Percentiles rank a stretch among this genome's conserved stretches.
phyloP scores from a whole-genome alignment of 2,888 invertebrate genomes.

The Torymus aiolomorphi region DNA sequence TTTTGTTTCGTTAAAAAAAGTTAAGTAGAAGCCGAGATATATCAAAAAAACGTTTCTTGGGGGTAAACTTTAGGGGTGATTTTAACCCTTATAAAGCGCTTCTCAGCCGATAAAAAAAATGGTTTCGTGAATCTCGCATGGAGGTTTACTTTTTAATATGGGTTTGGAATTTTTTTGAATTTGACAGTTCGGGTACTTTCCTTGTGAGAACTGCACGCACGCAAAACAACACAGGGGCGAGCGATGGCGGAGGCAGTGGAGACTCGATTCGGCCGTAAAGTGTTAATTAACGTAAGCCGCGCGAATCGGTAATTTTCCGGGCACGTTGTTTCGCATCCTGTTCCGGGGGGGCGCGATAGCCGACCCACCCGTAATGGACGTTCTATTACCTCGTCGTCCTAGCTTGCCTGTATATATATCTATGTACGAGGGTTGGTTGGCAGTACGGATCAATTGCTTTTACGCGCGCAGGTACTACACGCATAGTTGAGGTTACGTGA shows the following conservation, averaged over 20 bases:
- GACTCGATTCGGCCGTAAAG: constrained; percentile 27
- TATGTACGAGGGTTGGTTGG: background rate
- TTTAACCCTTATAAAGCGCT: too few species aligned
- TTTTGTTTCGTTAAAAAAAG: too few species aligned
- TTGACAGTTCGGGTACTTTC: too few species aligned
- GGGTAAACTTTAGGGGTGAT: too few species aligned
- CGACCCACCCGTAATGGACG: constrained; percentile 36
- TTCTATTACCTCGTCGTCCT: constrained; percentile 14
- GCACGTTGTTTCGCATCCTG: constrained; percentile 46
- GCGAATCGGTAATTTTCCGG: constrained; percentile 55
- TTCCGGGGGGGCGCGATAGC: constrained; percentile 30
- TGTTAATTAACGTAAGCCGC: constrained; percentile 55
- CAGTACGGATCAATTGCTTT: constrained; percentile 18
- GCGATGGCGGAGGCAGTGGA: background rate
- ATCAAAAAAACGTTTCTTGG: too few species aligned
- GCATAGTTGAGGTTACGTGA: background rate
- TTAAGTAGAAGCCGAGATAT: too few species aligned
- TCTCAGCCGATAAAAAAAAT: too few species aligned
- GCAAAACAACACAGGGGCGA: constrained; percentile 13
- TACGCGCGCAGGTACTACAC: background rate
- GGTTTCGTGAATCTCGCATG: too few species aligned
- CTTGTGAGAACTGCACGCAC: background rate
- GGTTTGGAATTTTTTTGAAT: too few species aligned
- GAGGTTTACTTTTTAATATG: too few species aligned
- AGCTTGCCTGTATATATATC: background rate